A percentile compares a stretch with the other conserved stretches of the same genome.
phyloP scores from a whole-genome alignment of 2,888 invertebrate species.

The Chrysolina americana region DNA sequence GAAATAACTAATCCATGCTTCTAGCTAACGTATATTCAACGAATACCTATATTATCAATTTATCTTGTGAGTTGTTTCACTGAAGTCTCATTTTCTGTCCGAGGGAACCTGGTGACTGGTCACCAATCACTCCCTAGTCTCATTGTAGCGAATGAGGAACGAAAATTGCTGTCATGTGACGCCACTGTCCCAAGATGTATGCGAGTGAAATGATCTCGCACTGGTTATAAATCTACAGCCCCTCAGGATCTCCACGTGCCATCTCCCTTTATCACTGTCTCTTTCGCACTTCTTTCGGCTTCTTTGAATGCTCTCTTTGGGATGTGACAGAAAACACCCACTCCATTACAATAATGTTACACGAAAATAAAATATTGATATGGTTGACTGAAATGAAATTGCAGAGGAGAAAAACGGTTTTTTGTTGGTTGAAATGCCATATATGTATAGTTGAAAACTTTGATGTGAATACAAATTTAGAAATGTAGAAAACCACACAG shows the following conservation, averaged over 20 bases:
- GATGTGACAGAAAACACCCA: constrained; percentile 42
- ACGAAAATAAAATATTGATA: constrained; percentile 19
- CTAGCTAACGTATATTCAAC: too few relatives aligned
- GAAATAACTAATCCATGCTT: too few relatives aligned
- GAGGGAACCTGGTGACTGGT: neutral
- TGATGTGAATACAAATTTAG: neutral
- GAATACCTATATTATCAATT: too few relatives aligned
- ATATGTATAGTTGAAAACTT: neutral
- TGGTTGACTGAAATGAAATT: constrained; percentile 17
- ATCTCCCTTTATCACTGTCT: constrained; percentile 66
- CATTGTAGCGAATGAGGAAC: neutral
- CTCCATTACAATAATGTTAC: constrained; percentile 37
- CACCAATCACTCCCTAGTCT: neutral
- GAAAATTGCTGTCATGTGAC: constrained; percentile 8
- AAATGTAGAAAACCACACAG: neutral
- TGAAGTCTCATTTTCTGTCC: neutral
- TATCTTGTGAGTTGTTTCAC: neutral
- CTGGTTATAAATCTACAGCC: constrained; percentile 63
- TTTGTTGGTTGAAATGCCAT: neutral
- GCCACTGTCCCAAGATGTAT: constrained; percentile 47
- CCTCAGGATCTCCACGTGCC: constrained; percentile 64
- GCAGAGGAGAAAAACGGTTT: neutral
- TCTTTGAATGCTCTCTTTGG: constrained; percentile 46
- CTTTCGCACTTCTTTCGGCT: constrained; percentile 41
- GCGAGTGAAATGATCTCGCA: constrained; percentile 61